These are phyloP conservation scores for Oxyura jamaicensis DNA, from an alignment of 2,113 vertebrate species.

Conservation along the genomic window DNA sequence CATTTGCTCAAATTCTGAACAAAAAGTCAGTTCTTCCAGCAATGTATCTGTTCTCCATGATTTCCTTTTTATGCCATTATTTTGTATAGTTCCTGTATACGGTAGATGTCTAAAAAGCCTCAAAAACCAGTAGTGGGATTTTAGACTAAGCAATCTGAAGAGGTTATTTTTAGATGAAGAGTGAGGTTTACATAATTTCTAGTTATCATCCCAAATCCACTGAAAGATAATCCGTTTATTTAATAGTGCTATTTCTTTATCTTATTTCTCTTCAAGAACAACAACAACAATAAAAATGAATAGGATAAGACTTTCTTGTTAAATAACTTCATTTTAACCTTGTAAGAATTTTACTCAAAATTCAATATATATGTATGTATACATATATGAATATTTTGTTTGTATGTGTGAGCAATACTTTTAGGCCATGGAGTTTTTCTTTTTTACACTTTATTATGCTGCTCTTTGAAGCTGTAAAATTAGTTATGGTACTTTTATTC, in stretches of 20 bases:
- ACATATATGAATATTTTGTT: accelerated
- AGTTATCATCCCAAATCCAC: not conserved
- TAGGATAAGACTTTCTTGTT: conserved; percentile 7
- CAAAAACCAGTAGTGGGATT: not conserved
- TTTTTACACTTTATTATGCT: conserved; percentile 50
- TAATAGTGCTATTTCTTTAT: not conserved
- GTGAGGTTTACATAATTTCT: not conserved
- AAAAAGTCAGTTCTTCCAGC: not conserved
- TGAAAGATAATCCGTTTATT: conserved; percentile 34
- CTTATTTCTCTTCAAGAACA: not conserved
- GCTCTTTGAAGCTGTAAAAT: conserved; percentile 61
- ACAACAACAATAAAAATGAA: not conserved
- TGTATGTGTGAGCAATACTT: conserved; percentile 1
- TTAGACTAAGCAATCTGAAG: not conserved
- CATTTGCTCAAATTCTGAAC: not conserved
- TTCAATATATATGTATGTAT: not conserved
- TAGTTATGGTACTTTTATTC: conserved; percentile 66
- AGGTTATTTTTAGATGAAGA: not conserved
- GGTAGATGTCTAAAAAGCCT: not conserved
- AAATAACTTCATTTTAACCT: conserved; percentile 43
- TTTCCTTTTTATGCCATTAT: not conserved
- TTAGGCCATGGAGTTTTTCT: conserved; percentile 3
- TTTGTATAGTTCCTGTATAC: not conserved
- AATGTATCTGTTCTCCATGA: not conserved
- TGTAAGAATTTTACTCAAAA: conserved; percentile 61